Evolutionary conservation across 2,113 vertebrate species (phyloP).

Genomic region (Gallinago jamesoni): DNA sequence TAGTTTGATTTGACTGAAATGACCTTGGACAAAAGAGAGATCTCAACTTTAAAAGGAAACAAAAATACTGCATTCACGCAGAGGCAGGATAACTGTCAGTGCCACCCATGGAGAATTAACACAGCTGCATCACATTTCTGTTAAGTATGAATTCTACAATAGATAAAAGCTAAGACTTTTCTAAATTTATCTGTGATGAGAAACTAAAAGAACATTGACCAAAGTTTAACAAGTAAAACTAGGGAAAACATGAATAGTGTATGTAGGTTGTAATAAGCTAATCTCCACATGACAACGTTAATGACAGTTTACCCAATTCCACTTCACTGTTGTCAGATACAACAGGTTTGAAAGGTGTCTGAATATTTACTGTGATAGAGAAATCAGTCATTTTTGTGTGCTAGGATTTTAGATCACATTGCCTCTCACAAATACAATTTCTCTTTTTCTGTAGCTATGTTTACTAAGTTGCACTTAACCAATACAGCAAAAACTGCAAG

Average conservation of each 20-base stretch:
- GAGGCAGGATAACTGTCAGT: not conserved
- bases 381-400: not conserved
- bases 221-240: not conserved
- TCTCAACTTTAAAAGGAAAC: not conserved
- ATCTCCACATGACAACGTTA: not conserved
- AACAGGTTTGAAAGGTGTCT: not conserved
- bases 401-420: not conserved
- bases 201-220: not conserved
- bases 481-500: not conserved
- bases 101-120: slow-evolving; percentile 7
- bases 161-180: not conserved
- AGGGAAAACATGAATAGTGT: not conserved
- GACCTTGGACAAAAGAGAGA: not conserved
- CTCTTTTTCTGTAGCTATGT: not conserved
- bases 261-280: not conserved
- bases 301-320: not conserved
- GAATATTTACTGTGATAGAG: not conserved
- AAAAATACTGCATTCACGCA: not conserved
- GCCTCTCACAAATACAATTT: not conserved
- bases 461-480: not conserved
- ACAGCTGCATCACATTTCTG: slow-evolving; percentile 11
- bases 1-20: not conserved
- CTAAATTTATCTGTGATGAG: not conserved
- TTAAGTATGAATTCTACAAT: not conserved
- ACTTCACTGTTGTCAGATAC: not conserved